Percentiles rank a stretch among this genome's conserved stretches.
Evolutionary conservation across 2,888 invertebrate genomes (phyloP).

Genomic region (Autographa gamma): DNA sequence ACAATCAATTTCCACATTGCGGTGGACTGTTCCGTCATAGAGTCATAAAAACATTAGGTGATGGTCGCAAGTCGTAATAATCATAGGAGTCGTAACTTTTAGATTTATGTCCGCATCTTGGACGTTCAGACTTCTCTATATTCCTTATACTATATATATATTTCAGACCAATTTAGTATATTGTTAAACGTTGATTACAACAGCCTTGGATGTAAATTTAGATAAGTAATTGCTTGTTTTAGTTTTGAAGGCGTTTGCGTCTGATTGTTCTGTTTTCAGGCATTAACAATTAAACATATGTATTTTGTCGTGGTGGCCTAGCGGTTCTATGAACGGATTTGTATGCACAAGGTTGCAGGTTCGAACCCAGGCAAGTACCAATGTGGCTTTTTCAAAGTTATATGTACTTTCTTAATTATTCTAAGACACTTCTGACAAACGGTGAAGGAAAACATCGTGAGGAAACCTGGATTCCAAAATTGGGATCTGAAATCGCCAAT

Average conservation of each 20-base stretch:
- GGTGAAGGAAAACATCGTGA: no score
- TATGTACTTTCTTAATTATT: no score
- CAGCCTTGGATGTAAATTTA: conserved; percentile 42
- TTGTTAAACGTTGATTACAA: conserved; percentile 45
- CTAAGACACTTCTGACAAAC: no score
- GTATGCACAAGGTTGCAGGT: no score
- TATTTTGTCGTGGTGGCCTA: no score
- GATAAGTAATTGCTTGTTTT: conserved; percentile 21
- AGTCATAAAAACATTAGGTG: conserved; percentile 35
- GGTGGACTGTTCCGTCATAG: conserved; percentile 1
- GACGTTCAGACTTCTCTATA: conserved; percentile 46
- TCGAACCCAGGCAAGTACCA: no score
- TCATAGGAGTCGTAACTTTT: conserved; percentile 36
- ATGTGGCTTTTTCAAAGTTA: no score
- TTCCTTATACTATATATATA: conserved; percentile 49
- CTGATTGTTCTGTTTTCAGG: not conserved
- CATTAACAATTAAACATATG: not conserved
- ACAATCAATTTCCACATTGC: conserved; percentile 14
- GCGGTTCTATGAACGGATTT: no score
- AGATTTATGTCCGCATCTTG: conserved; percentile 45
- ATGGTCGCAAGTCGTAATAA: conserved; percentile 33
- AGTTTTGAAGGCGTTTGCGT: conserved; percentile 6
- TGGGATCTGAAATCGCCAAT: no score
- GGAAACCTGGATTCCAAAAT: no score
- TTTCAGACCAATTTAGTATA: conserved; percentile 36